These are phyloP conservation scores for Megaceryle alcyon DNA, from an alignment of 2,797 vertebrate species.

Conservation along the genomic window DNA sequence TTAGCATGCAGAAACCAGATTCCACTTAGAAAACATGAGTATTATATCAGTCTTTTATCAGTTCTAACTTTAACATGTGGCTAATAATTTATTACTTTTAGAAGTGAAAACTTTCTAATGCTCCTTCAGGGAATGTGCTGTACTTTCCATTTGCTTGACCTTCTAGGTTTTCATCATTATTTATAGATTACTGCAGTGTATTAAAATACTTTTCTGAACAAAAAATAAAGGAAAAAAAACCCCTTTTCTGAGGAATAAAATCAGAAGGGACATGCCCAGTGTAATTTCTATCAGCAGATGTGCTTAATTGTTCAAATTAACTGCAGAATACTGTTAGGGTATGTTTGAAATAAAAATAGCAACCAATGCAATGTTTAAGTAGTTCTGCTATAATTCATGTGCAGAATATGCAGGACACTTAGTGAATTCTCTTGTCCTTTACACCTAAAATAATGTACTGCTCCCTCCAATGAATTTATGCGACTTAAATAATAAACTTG, in stretches of 20 bases:
- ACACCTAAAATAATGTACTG: neutral
- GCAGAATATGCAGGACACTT: neutral
- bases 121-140: neutral
- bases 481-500: neutral
- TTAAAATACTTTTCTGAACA: neutral
- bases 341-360: neutral
- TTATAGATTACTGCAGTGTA: neutral
- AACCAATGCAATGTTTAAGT: neutral
- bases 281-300: neutral
- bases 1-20: neutral
- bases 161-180: conserved; percentile 14
- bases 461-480: neutral
- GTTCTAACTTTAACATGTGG: neutral
- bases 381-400: neutral
- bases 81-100: conserved; percentile 6
- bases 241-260: neutral
- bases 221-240: neutral
- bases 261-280: neutral
- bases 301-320: neutral
- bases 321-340: neutral
- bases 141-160: conserved; percentile 29
- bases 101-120: neutral
- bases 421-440: neutral
- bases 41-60: neutral
- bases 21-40: neutral